Evolutionary conservation across 2,888 invertebrate genomes (phyloP), one percentile per base, ranked within the genome.

Genomic region (Blastobasis adustella): DNA sequence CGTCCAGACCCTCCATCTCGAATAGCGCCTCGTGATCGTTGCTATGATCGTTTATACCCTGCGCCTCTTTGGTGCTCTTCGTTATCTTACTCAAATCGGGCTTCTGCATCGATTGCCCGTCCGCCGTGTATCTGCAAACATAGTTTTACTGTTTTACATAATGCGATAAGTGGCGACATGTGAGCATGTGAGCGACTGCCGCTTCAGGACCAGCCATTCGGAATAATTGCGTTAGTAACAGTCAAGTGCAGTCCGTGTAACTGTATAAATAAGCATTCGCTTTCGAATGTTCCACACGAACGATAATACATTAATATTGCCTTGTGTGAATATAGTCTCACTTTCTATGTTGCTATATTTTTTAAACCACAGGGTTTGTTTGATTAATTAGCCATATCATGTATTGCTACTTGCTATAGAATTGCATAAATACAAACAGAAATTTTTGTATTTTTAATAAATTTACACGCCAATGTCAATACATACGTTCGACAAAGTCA

Each of bases 1-100:
- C 90, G 60, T 92, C 92, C 36, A 93, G 78, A 51, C 90, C 92
- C 54, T 86, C 86, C 93, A 93, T 93, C 67, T 92, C 91, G 65
- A 93, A 93, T 55, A 93, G 89, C 39, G 92, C 92, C 49, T 93
- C 93, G 51, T 89, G 82, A 52, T 90, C 90, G 57, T 68, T 67
- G 57, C 73, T 72, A 23, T 23, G 23, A 49, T 69, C 68, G 50
- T 59, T 64, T 23, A 56, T 49, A 7, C 58, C 60, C 47, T 65
- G 64, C 43, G 80, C 76, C 44, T 79, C 77, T 68, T 81, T 81
- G 55, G 76, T 65, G 53, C 66, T 75, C 44, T 90, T 88, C 71
- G 89, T 77, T 54, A 86, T 79, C 62, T 90, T 90, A 60, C 82
- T 90, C 55, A 90, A 60, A 63, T 91, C 90, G 51, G 91, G 90